phyloP scores from a whole-genome alignment of 2,797 vertebrate species.

The Sebastes trivittatus region DNA sequence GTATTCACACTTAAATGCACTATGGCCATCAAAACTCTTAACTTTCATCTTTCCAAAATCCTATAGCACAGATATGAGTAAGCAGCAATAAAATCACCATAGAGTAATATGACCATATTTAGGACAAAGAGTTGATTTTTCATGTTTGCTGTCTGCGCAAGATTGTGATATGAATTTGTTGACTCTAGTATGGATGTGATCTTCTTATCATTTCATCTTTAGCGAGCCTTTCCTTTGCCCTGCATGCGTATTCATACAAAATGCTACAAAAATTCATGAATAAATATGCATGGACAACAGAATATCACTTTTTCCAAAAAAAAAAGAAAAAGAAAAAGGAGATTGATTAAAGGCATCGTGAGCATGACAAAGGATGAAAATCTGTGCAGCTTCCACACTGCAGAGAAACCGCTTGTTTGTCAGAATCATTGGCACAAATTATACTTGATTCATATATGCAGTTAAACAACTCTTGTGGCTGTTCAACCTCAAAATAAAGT shows the following conservation, averaged over 20 bases:
- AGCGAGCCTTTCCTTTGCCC: not conserved
- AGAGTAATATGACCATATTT: not conserved
- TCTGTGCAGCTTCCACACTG: not conserved
- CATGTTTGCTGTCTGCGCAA: conserved; percentile 4
- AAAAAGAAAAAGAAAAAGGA: not conserved
- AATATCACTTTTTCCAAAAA: not conserved
- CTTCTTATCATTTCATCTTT: not conserved
- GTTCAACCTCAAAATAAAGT: conserved; percentile 23
- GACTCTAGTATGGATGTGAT: not conserved
- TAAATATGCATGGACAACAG: conserved; percentile 9
- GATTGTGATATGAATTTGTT: not conserved
- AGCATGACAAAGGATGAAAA: conserved; percentile 20
- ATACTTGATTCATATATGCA: conserved; percentile 18
- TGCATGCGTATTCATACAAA: conserved; percentile 13
- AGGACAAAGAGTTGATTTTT: not conserved
- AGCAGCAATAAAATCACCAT: not conserved
- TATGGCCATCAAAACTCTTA: not conserved
- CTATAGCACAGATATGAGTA: not conserved
- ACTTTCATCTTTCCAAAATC: not conserved
- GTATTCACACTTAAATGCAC: not conserved
- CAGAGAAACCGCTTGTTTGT: conserved; percentile 3
- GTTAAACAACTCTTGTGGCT: conserved; percentile 24
- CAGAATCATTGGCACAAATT: conserved; percentile 10
- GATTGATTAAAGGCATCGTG: conserved; percentile 34
- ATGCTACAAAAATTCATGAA: conserved; percentile 14